Conservation (phyloP, 2,797 vertebrate genomes). For the Sarcoramphus papa region DNA sequence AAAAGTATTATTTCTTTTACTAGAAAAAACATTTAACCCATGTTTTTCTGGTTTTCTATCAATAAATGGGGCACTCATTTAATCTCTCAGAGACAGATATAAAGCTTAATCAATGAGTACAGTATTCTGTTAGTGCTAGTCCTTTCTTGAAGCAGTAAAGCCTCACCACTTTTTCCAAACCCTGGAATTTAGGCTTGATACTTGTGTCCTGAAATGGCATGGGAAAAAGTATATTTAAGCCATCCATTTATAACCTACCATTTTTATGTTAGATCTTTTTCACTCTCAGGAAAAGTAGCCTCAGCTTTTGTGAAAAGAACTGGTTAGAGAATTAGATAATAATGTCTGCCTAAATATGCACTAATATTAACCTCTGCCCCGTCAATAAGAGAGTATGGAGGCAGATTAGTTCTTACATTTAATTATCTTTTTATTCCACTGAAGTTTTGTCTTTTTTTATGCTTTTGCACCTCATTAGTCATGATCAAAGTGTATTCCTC, state of each 20-base stretch:
- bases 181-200: neutral
- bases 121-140: neutral
- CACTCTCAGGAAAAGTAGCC: neutral
- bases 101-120: neutral
- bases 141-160: neutral
- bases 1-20: neutral
- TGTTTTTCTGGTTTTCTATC: neutral
- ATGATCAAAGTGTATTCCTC: conserved; percentile 57
- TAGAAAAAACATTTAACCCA: neutral
- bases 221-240: neutral
- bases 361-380: conserved; percentile 5
- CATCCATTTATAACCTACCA: neutral
- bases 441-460: neutral
- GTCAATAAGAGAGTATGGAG: neutral
- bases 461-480: conserved; percentile 46
- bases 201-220: neutral
- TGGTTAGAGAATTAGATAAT: neutral
- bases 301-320: neutral
- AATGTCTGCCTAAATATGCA: neutral
- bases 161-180: neutral
- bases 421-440: conserved; percentile 9
- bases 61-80: neutral
- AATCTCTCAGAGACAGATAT: neutral
- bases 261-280: neutral
- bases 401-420: neutral